A percentile compares a stretch with the other conserved stretches of the same genome.
These are phyloP conservation scores for Ruditapes philippinarum DNA, from an alignment of 1,140 invertebrate genomes.

Conservation along the genomic window DNA sequence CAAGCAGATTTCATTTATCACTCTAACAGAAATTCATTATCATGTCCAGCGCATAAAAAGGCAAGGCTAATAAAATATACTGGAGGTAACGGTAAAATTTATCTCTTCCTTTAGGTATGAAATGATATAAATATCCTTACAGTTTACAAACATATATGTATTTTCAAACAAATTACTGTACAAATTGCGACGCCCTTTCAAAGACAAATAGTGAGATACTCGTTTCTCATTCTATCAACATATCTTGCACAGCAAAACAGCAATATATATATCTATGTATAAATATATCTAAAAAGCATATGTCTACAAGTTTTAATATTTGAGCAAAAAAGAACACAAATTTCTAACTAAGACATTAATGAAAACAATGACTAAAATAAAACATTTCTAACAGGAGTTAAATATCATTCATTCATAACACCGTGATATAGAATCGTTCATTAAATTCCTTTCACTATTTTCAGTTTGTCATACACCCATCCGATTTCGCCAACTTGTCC, in stretches of 20 bases:
- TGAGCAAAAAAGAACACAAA: neutral
- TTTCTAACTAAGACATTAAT: neutral
- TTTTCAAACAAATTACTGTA: neutral
- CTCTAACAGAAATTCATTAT: too few relatives aligned
- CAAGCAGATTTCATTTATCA: too few relatives aligned
- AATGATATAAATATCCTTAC: too few relatives aligned
- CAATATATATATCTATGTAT: neutral
- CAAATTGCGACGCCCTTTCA: neutral
- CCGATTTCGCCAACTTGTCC: conserved; percentile 72
- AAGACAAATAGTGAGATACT: conserved; percentile 16
- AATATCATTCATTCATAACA: neutral
- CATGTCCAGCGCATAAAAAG: too few relatives aligned
- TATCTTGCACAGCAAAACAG: neutral
- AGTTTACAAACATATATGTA: too few relatives aligned
- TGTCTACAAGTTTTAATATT: neutral
- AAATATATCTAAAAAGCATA: neutral
- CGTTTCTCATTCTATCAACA: neutral
- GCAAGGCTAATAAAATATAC: too few relatives aligned
- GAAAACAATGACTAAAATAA: neutral
- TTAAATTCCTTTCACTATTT: conserved; percentile 71
- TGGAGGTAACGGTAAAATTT: too few relatives aligned
- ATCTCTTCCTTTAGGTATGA: too few relatives aligned
- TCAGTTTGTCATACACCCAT: conserved; percentile 66
- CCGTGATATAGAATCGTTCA: neutral
- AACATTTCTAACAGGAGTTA: neutral